Base-by-base conservation (phyloP, 2,888 invertebrate species). In the Athalia rosae region DNA sequence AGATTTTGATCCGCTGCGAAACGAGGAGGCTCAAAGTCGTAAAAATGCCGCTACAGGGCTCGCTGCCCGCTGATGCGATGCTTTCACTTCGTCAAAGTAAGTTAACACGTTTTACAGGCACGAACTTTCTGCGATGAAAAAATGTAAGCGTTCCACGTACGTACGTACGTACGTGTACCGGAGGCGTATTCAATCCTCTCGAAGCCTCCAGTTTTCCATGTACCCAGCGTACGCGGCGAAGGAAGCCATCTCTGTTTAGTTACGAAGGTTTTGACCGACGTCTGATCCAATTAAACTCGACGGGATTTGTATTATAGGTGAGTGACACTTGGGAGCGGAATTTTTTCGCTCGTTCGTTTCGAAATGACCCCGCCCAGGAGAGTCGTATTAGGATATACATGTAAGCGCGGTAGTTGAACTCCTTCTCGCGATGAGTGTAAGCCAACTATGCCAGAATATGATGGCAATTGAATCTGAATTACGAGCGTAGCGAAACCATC, bases 261-360 rank as follows among this genome's bases (percentile, higher is more conserved):
- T 45, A 56, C 8, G 3, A 58, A 58, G 67, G 41, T 53, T 67
- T 67, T 50, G 67, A 48, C 48, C 41, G 67, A 50, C 48, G 71
- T 13, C 7, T 45, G 58, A 71, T 71, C 71, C 71, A 71, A 71
- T 71, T 71, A 71, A 58, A 8, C 7, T 43, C 15, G 58, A 71
- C 58, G 58, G 56, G 71, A 71, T 71, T 71, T 58, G 41, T 43
- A 71, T 71, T 71, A 58, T 13, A 58, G 45, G 58, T 58, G 71
- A 58, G 8, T 67, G 71, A 71, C 56, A 45, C 15, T 58, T 71
- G 4, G 71, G 45, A 43, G 13, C 9, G 53, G 28, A 67, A 67
- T 53, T 50, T 67, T 53, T 67, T 48, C 64, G 13, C 11, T 61
- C 4, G 8, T 58, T 28, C 62, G 62, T 62, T 5, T 62, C 15